Evolutionary conservation across 2,888 invertebrate genomes (phyloP), one percentile per base, ranked within the genome.

Genomic region (Synergus gifuensis): DNA sequence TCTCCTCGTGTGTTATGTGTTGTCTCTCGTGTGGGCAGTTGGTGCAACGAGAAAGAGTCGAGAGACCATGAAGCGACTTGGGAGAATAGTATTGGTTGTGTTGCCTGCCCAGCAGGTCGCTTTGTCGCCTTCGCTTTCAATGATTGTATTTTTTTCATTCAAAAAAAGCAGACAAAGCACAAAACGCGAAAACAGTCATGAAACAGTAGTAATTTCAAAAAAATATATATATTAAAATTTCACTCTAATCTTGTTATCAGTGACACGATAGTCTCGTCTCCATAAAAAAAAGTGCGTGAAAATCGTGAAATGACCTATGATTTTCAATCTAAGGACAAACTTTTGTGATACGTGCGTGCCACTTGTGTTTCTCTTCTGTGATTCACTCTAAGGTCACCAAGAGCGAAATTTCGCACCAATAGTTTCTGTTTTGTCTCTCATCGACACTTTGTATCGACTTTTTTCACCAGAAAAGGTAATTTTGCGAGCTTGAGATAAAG

Each of bases 61-160:
- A 18, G 58, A 54, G 49, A 73, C 73, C 73, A 44, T 54, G 28
- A 54, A 46, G 73, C 73, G 78, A 67, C 58, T 36, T n/a, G 46
- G 28, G 36, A 63, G 77, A 82, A 58, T 88, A 88, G 88, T 88
- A 85, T 85, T 83, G 85, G 78, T 85, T 83, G 85, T 83, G 86
- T 87, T 84, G 83, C 86, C 86, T 79, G 76, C 76, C 83, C 82
- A 76, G 85, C 77, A 86, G 85, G 88, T 86, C 83, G 82, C 49
- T 66, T 62, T 46, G 64, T 77, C 44, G 63, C 46, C 36, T 76
- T 28, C 54, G 14, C 28, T 11, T 76, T 14, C 49, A 36, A 22
- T 73, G 2, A 44, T 28, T 58, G 22, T 9, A n/a, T 76, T 76
- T 60, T 36, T 60, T 60, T 60, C 4, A 12, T 60, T 22, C 11